A percentile compares a stretch with the other conserved stretches of the same genome.
phyloP scores from a whole-genome alignment of 2,888 invertebrate species.

The Hypsopygia costalis region DNA sequence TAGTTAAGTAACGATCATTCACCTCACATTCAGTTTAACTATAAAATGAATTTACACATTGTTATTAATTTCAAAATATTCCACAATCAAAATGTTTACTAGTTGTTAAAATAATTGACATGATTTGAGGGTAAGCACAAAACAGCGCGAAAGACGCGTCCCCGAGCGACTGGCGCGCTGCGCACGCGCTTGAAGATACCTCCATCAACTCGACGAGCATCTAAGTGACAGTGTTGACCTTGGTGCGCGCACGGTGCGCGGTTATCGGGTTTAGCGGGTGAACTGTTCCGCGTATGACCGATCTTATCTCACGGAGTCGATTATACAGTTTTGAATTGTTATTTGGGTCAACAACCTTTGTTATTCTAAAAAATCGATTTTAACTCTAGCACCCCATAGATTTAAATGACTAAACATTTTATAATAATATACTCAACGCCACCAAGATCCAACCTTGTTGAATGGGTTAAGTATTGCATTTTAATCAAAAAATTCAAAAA shows the following conservation, averaged over 20 bases:
- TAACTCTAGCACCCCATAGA: too few relatives aligned
- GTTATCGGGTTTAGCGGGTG: conserved; percentile 32
- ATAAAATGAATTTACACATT: too few relatives aligned
- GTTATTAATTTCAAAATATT: too few relatives aligned
- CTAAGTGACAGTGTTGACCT: conserved; percentile 60
- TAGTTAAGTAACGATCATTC: too few relatives aligned
- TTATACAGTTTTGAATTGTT: background rate
- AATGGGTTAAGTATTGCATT: too few relatives aligned
- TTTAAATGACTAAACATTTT: too few relatives aligned
- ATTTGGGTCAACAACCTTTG: conserved; percentile 5
- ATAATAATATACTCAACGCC: too few relatives aligned
- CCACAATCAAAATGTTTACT: conserved; percentile 1
- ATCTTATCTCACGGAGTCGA: conserved; percentile 29
- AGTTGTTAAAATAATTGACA: conserved; percentile 7
- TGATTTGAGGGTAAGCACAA: conserved; percentile 13
- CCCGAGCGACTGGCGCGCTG: conserved; percentile 29
- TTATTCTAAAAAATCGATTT: too few relatives aligned
- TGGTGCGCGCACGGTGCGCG: conserved; percentile 36
- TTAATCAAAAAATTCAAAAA: too few relatives aligned
- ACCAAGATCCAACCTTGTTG: too few relatives aligned
- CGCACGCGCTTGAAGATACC: conserved; percentile 41
- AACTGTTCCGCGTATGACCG: conserved; percentile 19
- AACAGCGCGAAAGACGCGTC: conserved; percentile 32
- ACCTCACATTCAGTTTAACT: too few relatives aligned
- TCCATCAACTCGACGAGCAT: conserved; percentile 25